phyloP scores from a whole-genome alignment of 2,113 vertebrate genomes.

The Pogona vitticeps region DNA sequence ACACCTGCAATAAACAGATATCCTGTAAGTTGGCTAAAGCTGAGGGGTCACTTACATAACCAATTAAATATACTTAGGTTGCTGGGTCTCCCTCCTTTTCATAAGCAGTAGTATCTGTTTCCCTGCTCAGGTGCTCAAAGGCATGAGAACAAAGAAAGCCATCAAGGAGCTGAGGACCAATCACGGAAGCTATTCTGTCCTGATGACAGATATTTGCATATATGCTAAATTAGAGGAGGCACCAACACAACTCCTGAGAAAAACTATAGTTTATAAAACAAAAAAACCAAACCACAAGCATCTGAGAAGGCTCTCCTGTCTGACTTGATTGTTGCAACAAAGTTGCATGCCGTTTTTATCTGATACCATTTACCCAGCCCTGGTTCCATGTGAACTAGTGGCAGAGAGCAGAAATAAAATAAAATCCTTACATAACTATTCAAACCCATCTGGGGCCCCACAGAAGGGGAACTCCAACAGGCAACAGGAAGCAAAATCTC shows the following conservation, averaged over 20 bases:
- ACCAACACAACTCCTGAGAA: neutral
- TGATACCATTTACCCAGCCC: constrained; percentile 51
- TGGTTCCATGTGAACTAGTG: constrained; percentile 70
- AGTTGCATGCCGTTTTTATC: constrained; percentile 11
- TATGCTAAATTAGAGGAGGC: neutral
- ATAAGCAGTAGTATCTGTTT: constrained; percentile 53
- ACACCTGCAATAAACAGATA: constrained; percentile 38
- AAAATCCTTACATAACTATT: constrained; percentile 67
- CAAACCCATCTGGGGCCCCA: constrained; percentile 52
- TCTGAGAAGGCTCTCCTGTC: constrained; percentile 36
- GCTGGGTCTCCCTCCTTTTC: neutral
- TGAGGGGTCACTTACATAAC: constrained; percentile 63
- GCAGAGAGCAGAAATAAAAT: constrained; percentile 66
- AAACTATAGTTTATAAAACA: constrained; percentile 33
- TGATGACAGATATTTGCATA: accelerated
- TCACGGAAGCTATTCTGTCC: constrained; percentile 21
- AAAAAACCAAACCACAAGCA: constrained; percentile 31
- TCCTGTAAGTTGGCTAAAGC: constrained; percentile 40
- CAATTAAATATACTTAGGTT: constrained; percentile 58
- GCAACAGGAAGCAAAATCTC: constrained; percentile 37
- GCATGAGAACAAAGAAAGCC: constrained; percentile 33
- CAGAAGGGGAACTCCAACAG: constrained; percentile 63
- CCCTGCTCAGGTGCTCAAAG: constrained; percentile 54
- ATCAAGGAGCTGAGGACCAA: constrained; percentile 16
- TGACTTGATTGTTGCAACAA: neutral